Evolutionary conservation across 2,113 vertebrate species (phyloP), one percentile per base, ranked within the genome.

Genomic region (Crotophaga sulcirostris): DNA sequence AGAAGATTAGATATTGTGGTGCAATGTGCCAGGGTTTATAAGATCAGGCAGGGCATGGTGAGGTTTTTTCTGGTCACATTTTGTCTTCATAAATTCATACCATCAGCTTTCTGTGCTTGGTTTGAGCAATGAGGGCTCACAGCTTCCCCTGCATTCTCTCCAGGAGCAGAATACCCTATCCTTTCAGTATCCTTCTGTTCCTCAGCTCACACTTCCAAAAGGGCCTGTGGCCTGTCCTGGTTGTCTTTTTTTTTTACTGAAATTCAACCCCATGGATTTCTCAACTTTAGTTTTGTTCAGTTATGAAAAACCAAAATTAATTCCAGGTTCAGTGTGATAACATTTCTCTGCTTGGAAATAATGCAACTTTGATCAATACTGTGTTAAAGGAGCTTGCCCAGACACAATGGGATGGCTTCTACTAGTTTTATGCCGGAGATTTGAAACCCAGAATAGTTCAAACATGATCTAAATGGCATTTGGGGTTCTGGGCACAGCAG

Each of bases 81-180:
- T 94, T 91, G 23, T 73, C 81, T 94, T 87, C 28, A 29, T 89
- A 81, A 93, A 90, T 92, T 94, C 64, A 84, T 42, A 70, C 36
- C 40, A 86, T 19, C 10, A 16, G 18, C 52, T 92, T 86, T 86
- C 58, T 88, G 75, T 64, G 54, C 69, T 70, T 66, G 8, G 38
- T 60, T 89, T 92, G 55, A 80, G 21, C 63, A 90, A 70, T 31
- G 28, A 64, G 14, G 17, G 34, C 23, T 94, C 45, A 60, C 24
- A 51, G n/a, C 40, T 85, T 75, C 33, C 17, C 33, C 9, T 69
- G 31, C 10, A 28, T 81, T 91, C 26, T 60, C 11, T 81, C 44
- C 11, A 45, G 55, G 0, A 58, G 40, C 17, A 34, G 58, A 93
- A n/a, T 16, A 72, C 29, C 54, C 25, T 36, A 31, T 1, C 14